Evolutionary conservation across 2,888 invertebrate species (phyloP).

Genomic region (Cremastinae sp.): DNA sequence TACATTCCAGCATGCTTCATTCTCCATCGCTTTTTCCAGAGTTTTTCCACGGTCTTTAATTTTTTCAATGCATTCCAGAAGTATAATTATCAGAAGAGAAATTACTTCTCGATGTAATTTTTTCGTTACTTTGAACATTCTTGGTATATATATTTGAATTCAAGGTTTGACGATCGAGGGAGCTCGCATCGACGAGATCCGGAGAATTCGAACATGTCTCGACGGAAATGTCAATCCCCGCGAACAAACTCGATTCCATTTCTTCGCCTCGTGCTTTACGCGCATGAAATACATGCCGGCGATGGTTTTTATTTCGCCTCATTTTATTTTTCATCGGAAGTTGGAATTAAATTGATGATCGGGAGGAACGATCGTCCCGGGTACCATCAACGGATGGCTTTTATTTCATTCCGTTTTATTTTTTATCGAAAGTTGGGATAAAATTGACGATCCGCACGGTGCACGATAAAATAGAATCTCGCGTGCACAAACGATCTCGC

Average conservation of each 20-base stretch:
- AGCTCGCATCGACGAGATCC: no score
- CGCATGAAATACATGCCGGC: constrained; percentile 2
- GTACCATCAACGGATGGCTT: constrained; percentile 37
- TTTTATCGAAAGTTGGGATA: constrained; percentile 39
- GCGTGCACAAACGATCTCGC: constrained; percentile 45
- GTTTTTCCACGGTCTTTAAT: no score
- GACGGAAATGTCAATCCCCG: constrained; percentile 16
- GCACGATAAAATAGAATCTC: constrained; percentile 52
- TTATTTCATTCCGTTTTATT: constrained; percentile 27
- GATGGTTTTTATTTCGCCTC: constrained; percentile 28
- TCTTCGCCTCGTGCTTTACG: background rate
- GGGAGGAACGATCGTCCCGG: background rate
- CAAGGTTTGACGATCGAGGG: constrained; percentile 25
- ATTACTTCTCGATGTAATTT: no score
- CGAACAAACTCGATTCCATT: constrained; percentile 2
- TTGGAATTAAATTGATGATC: constrained; percentile 44
- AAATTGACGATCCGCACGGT: constrained; percentile 43
- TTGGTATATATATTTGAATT: background rate
- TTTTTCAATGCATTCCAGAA: no score
- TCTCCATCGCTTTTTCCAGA: background rate
- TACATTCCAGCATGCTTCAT: background rate
- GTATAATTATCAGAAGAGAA: no score
- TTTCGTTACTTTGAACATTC: no score
- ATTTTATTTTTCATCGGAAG: constrained; percentile 42
- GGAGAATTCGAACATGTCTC: constrained; percentile 16